Evolutionary conservation across 2,797 vertebrate species (phyloP), one percentile per base, ranked within the genome.

Genomic region (Apogon talboti): DNA sequence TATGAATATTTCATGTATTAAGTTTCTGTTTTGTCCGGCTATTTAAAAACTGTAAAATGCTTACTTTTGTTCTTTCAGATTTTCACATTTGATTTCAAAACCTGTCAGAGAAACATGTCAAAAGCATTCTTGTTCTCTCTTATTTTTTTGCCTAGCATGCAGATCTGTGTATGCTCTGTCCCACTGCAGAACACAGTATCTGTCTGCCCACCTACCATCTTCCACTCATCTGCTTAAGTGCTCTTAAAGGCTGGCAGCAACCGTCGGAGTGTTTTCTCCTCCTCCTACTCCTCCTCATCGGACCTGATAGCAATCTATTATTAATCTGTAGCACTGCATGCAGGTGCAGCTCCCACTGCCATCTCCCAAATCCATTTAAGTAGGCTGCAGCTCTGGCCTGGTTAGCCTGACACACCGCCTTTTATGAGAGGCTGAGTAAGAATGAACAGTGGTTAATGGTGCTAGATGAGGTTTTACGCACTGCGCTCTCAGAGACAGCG

Each of bases 171-270:
- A 59, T 66, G 71, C 70, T 13, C 59, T n/a, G 79, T 67, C 73
- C 70, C 24, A 59, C 6, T 59, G 59, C 54, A 55, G 76, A 69
- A 47, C 71, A 21, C 70, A 67, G 63, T 43, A 14, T 62, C 74
- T 19, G 19, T 55, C 78, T 82, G 58, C 64, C 75, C 79, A 71
- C 83, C 85, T 50, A 48, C 71, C 63, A 66, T 74, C 83, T 79
- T 74, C 79, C 76, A 64, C 83, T 91, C 91, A 87, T 91, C 85
- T 78, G 74, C 76, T 74, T 81, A 90, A 92, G 89, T 88, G 87
- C 90, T 90, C 84, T 90, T 76, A 85, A 88, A 82, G 67, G 57
- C 85, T 87, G 78, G 77, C 81, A 71, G 81, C 72, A 63, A 71
- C 72, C 55, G 68, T 63, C 79, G 30, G 56, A 71, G 68, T 33